Percentiles rank a stretch among this genome's conserved stretches.
Conservation (phyloP, 1,140 invertebrate genomes). For the Ceratosolen fusciceps region DNA sequence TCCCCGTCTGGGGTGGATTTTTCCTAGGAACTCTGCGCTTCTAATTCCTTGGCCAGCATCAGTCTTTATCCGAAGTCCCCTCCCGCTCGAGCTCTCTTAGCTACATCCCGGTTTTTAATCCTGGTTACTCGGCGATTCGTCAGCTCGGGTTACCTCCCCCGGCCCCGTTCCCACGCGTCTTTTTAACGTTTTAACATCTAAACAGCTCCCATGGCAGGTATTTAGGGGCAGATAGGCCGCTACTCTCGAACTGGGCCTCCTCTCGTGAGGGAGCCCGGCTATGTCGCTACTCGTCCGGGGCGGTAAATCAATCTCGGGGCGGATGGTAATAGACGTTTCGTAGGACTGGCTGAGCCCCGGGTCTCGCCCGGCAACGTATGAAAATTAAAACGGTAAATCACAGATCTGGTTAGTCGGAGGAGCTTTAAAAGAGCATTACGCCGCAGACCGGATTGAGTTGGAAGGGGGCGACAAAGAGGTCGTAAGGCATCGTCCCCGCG, state of each 20-base stretch:
- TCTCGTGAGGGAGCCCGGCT: neutral
- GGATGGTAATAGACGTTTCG: conserved; percentile 62
- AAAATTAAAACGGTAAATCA: conserved; percentile 71
- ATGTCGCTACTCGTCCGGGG: conserved; percentile 13
- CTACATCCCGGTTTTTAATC: too few species aligned
- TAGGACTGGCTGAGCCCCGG: conserved; percentile 32
- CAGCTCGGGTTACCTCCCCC: too few species aligned
- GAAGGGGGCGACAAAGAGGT: neutral
- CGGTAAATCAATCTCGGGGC: conserved; percentile 64
- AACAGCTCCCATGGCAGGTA: too few species aligned
- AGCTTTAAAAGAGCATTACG: conserved; percentile 61
- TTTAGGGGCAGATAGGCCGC: too few species aligned
- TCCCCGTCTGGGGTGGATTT: neutral
- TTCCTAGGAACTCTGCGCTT: neutral
- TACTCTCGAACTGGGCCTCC: neutral
- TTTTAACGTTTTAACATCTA: too few species aligned
- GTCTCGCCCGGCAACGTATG: conserved; percentile 53
- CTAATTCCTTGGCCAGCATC: conserved; percentile 17
- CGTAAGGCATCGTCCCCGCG: neutral
- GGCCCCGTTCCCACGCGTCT: neutral
- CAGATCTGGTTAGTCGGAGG: conserved; percentile 60
- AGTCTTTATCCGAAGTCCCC: neutral
- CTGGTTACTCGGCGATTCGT: neutral
- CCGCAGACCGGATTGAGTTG: conserved; percentile 10
- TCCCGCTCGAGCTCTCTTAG: neutral